Percentiles rank a stretch among this genome's conserved stretches.
phyloP scores from a whole-genome alignment of 2,113 vertebrate species.

The Notothenia rossii region DNA sequence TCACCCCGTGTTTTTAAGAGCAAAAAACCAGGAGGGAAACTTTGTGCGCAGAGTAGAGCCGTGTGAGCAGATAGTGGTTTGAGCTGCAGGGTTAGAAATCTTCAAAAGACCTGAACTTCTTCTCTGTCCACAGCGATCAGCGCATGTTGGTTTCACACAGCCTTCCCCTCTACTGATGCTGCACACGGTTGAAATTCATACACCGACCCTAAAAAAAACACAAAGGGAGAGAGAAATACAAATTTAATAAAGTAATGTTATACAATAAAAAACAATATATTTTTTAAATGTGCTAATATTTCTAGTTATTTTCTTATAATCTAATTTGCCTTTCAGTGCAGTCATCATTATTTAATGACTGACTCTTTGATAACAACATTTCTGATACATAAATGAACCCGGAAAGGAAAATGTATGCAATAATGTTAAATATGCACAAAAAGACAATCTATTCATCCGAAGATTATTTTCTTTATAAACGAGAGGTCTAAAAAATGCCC shows the following conservation, averaged over 20 bases:
- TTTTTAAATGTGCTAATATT: background rate
- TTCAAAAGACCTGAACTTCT: constrained; percentile 37
- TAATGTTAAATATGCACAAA: background rate
- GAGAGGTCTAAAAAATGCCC: too few species aligned
- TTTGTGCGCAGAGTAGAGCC: constrained; percentile 36
- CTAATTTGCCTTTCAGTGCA: background rate
- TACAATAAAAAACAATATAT: background rate
- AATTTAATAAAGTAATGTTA: background rate
- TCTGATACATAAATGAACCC: background rate
- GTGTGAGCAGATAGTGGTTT: constrained; percentile 49
- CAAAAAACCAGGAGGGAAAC: background rate
- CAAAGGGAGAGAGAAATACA: constrained; percentile 23
- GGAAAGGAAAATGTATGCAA: background rate
- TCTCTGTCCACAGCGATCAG: constrained; percentile 31
- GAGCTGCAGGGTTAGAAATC: constrained; percentile 33
- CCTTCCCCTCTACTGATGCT: constrained; percentile 78
- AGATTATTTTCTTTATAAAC: too few species aligned
- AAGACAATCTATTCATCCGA: too few species aligned
- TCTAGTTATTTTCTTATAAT: background rate
- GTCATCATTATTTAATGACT: background rate
- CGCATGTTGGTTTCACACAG: constrained; percentile 1
- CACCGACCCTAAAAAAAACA: constrained; percentile 90
- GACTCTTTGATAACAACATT: background rate
- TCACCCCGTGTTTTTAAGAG: background rate
- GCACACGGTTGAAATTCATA: constrained; percentile 92